These are phyloP conservation scores for Sinodicranocentrus sp. DNA, from an alignment of 2,888 invertebrate genomes.

Conservation along the genomic window DNA sequence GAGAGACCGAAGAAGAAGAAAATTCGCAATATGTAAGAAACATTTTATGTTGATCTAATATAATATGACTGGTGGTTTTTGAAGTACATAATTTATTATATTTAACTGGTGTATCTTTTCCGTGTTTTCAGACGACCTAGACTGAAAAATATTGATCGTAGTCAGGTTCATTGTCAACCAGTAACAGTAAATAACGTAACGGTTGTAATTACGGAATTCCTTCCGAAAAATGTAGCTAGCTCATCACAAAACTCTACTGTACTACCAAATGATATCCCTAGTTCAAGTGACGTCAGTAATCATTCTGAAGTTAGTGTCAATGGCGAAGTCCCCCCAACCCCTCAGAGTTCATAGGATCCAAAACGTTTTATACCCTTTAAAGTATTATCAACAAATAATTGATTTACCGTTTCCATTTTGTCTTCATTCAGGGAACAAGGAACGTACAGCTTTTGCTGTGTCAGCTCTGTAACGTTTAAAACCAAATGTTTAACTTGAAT, in stretches of 20 bases:
- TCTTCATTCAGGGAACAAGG: slow-evolving; percentile 60
- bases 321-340: slow-evolving; percentile 73
- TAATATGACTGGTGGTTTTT: background rate
- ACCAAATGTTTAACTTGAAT: too few relatives aligned
- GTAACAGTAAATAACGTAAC: slow-evolving; percentile 98
- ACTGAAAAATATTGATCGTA: slow-evolving; percentile 94
- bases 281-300: slow-evolving; percentile 75
- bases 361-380: slow-evolving; percentile 42
- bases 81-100: too few relatives aligned
- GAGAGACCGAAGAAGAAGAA: slow-evolving; percentile 78
- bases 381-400: too few relatives aligned
- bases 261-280: slow-evolving; percentile 75
- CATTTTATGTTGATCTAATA: background rate
- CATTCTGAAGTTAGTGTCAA: slow-evolving; percentile 76
- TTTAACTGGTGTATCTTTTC: slow-evolving; percentile 12
- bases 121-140: slow-evolving; percentile 81
- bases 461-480: too few relatives aligned
- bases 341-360: slow-evolving; percentile 70
- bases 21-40: slow-evolving; percentile 78
- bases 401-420: slow-evolving; percentile 43
- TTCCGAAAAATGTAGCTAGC: slow-evolving; percentile 83
- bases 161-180: slow-evolving; percentile 94
- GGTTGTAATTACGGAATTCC: slow-evolving; percentile 97
- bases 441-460: too few relatives aligned
- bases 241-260: slow-evolving; percentile 74